Percentiles rank a stretch among this genome's conserved stretches.
Conservation (phyloP, 2,888 invertebrate genomes). For the Caenorhabditis wallacei region DNA sequence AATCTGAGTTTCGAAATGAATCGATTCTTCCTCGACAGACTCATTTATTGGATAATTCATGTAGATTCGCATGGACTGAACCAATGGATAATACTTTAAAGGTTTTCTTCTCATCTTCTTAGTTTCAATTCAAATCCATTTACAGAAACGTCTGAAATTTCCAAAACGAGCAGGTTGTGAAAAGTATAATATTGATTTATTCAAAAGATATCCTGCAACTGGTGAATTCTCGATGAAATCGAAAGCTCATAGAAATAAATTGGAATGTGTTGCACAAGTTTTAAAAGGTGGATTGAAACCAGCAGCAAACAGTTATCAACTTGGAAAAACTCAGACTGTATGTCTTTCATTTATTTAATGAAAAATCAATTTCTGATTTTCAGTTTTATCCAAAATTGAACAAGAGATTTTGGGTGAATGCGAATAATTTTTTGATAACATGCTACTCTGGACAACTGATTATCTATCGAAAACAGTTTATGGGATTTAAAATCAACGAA, state of each 20-base stretch:
- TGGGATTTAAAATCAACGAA: slow-evolving; percentile 63
- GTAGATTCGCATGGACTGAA: slow-evolving; percentile 62
- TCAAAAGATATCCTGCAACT: slow-evolving; percentile 57
- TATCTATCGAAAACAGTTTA: slow-evolving; percentile 64
- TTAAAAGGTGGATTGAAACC: slow-evolving; percentile 62
- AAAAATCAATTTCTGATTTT: slow-evolving; percentile 1
- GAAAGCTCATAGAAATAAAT: slow-evolving; percentile 8
- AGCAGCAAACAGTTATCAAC: slow-evolving; percentile 32
- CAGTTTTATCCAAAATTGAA: slow-evolving; percentile 52
- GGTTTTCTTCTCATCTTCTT: slow-evolving; percentile 11
- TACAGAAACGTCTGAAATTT: slow-evolving; percentile 49
- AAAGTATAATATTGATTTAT: slow-evolving; percentile 47
- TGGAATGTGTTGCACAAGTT: slow-evolving; percentile 57
- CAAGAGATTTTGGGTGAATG: slow-evolving; percentile 64
- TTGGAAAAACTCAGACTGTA: slow-evolving; percentile 41
- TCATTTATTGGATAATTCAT: slow-evolving; percentile 66
- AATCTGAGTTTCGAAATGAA: not conserved
- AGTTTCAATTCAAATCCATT: not conserved
- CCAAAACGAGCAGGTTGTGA: slow-evolving; percentile 47
- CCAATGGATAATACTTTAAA: slow-evolving; percentile 60
- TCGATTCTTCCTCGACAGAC: slow-evolving; percentile 30
- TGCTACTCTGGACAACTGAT: slow-evolving; percentile 49
- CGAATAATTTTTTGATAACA: slow-evolving; percentile 67
- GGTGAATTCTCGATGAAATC: slow-evolving; percentile 52
- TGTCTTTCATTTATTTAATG: not conserved